Percentiles rank a stretch among this genome's conserved stretches.
phyloP scores from a whole-genome alignment of 2,113 vertebrate genomes.

The Calyptommatus sinebrachiatus region DNA sequence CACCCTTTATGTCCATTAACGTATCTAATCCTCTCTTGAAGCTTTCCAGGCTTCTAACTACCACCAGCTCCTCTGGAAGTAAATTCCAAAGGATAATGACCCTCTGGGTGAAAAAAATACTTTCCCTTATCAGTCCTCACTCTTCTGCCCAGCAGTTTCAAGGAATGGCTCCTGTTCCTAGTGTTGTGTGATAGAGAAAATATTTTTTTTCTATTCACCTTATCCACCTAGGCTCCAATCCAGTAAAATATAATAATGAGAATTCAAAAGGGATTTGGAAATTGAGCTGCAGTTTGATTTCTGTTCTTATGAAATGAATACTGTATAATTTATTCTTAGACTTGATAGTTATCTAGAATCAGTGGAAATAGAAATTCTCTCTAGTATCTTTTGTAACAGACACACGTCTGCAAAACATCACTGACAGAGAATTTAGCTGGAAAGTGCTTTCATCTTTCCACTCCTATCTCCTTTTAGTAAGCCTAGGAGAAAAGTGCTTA shows the following conservation, averaged over 20 bases:
- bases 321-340: neutral
- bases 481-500: slow-evolving; percentile 37
- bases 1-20: too few relatives aligned
- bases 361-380: neutral
- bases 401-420: neutral
- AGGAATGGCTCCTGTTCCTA: too few relatives aligned
- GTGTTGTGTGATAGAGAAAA: too few relatives aligned
- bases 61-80: too few relatives aligned
- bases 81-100: too few relatives aligned
- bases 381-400: neutral
- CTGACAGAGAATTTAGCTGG: neutral
- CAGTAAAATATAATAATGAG: neutral
- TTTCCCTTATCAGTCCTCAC: too few relatives aligned
- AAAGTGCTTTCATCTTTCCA: slow-evolving; percentile 3
- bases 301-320: neutral
- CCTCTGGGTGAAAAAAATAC: too few relatives aligned
- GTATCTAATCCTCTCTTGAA: too few relatives aligned
- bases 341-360: neutral
- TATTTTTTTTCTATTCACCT: too few relatives aligned
- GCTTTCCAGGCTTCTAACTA: too few relatives aligned
- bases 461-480: slow-evolving; percentile 39
- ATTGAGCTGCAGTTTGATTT: neutral
- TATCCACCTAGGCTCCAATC: too few relatives aligned
- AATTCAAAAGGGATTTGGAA: slow-evolving; percentile 10
- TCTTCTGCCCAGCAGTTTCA: too few relatives aligned